Base-by-base conservation (phyloP, 2,888 invertebrate species). In the Pollenia amentaria region DNA sequence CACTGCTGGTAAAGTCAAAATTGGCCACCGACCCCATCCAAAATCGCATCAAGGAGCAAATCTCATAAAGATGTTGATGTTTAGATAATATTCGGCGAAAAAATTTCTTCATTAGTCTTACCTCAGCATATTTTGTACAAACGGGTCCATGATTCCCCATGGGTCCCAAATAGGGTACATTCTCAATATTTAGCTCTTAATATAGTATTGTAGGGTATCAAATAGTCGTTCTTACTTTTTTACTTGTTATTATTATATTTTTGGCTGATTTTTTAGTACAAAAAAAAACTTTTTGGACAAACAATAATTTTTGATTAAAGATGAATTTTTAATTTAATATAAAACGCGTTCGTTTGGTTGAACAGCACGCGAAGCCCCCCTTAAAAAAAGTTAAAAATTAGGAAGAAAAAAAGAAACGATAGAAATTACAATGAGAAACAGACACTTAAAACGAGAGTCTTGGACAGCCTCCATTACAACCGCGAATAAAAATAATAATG, bases 231-330 rank as follows among this genome's bases (percentile, higher is more conserved):
- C 29, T 29, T 44, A 21, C n/a, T 44, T 55, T 44, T 1, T 57
- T 18, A 42, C 7, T 1, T 69, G 8, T 40, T 8, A 4, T 10
- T 70, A 40, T 38, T 11, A 48, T 64, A 53, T 40, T 60, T 12
- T 62, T 38, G 12, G 3, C 14, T 38, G 12, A 38, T 60, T 51
- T 9, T 16, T 7, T 48, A 11, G 6, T n/a, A 77, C 2, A 18
- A 75, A 65, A 62, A 75, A 60, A 72, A 77, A 70, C 11, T 75
- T 62, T 60, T 73, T 42, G 46, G 76, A 89, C 89, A 89, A 89
- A 90, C 91, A 91, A 92, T 92, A 91, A 92, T 92, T 92, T 92
- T 91, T 92, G 92, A 92, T 92, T 92, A 92, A 91, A 92, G 91
- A 92, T 92, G 92, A 92, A 92, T 92, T 92, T 92, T 92, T 92